These are phyloP conservation scores for Ellobius talpinus DNA, from an alignment of 2,113 vertebrate species.

Conservation along the genomic window DNA sequence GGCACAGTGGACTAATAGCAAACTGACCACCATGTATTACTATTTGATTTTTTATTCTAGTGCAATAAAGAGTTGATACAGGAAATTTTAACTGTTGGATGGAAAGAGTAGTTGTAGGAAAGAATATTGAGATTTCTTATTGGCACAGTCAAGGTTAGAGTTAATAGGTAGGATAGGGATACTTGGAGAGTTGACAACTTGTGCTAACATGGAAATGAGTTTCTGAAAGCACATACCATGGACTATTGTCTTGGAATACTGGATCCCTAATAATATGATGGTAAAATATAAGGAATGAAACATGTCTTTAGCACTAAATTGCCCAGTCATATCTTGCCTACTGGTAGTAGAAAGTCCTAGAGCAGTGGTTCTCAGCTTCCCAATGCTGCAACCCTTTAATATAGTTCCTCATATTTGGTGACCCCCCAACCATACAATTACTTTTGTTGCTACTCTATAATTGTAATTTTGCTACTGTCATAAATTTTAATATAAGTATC, in stretches of 20 bases:
- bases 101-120: background rate
- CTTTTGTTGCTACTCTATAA: background rate
- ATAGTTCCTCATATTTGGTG: background rate
- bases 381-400: background rate
- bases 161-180: background rate
- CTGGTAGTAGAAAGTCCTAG: conserved; percentile 36
- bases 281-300: conserved; percentile 2
- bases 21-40: background rate
- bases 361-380: background rate
- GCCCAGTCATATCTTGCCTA: conserved; percentile 47
- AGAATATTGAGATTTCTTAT: conserved; percentile 2
- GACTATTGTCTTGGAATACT: conserved; percentile 14
- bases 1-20: conserved; percentile 4
- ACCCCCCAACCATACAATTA: background rate
- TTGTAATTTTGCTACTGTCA: background rate
- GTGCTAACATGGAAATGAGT: background rate
- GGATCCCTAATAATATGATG: conserved; percentile 56
- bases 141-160: conserved; percentile 22
- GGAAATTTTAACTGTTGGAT: background rate
- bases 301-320: conserved; percentile 10
- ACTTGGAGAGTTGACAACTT: background rate
- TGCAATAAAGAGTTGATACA: background rate
- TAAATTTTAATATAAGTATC: background rate
- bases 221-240: background rate
- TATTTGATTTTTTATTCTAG: conserved; percentile 52